Evolutionary conservation across 2,888 invertebrate genomes (phyloP).

Genomic region (Scaptodrosophila latifasciaeformis): DNA sequence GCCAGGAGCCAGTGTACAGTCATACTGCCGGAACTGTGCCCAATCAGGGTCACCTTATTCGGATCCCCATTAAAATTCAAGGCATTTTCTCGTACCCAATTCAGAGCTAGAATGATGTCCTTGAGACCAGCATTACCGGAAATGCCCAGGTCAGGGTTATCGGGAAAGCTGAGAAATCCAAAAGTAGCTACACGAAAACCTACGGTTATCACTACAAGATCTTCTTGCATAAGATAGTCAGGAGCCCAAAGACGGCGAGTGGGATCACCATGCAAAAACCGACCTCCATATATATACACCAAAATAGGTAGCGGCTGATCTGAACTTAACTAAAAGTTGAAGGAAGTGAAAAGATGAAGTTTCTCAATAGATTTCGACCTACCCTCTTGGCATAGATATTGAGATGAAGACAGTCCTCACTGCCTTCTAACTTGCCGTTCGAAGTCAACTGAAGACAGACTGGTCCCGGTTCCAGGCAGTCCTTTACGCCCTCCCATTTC

Average conservation of each 20-base stretch:
- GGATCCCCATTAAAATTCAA: conserved; percentile 74
- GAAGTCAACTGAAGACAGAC: conserved; percentile 49
- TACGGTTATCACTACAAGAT: conserved; percentile 71
- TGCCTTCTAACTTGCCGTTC: conserved; percentile 62
- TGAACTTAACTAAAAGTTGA: conserved; percentile 28
- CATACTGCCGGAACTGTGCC: conserved; percentile 75
- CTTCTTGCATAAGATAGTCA: conserved; percentile 71
- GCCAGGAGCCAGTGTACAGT: conserved; percentile 72
- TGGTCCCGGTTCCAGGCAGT: conserved; percentile 59
- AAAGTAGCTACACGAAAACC: conserved; percentile 74
- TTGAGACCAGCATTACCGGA: conserved; percentile 76
- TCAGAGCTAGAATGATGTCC: conserved; percentile 74
- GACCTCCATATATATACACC: conserved; percentile 75
- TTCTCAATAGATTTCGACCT: conserved; percentile 4
- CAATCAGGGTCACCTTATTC: conserved; percentile 74
- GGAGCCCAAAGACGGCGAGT: conserved; percentile 63
- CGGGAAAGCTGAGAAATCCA: conserved; percentile 69
- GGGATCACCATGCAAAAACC: conserved; percentile 68
- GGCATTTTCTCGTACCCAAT: conserved; percentile 75
- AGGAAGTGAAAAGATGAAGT: background rate
- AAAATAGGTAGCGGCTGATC: conserved; percentile 56
- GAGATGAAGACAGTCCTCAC: conserved; percentile 75
- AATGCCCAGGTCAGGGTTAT: conserved; percentile 71
- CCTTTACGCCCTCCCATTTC: conserved; percentile 69
- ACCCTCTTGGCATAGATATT: conserved; percentile 66